Conservation (phyloP, 37 sponge, comb jelly and placozoan genomes). For the Haliclona indistincta region DNA sequence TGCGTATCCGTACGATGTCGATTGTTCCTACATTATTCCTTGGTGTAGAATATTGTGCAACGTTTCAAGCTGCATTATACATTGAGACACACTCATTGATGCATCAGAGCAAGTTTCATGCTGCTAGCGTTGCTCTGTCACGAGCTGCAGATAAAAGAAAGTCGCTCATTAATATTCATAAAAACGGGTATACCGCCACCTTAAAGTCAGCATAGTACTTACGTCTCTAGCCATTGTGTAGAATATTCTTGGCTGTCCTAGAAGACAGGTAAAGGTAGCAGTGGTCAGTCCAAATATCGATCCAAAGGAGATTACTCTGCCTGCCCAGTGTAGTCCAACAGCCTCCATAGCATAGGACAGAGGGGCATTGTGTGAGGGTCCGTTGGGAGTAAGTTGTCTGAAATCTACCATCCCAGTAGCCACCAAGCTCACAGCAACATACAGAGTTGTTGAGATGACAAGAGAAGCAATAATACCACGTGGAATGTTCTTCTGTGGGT, state of each 20-base stretch:
- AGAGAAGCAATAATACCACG: slow-evolving; percentile 22
- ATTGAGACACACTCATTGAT: too few relatives aligned
- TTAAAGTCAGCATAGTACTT: too few relatives aligned
- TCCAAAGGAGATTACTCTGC: slow-evolving; percentile 1
- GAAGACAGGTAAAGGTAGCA: slow-evolving; percentile 6
- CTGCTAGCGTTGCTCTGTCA: too few relatives aligned
- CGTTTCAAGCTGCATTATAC: too few relatives aligned
- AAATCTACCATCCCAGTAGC: slow-evolving; percentile 24
- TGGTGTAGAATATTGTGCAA: too few relatives aligned
- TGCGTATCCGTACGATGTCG: too few relatives aligned
- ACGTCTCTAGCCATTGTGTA: slow-evolving; percentile 16
- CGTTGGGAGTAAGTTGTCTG: background rate
- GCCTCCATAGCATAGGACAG: slow-evolving; percentile 4
- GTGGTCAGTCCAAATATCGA: slow-evolving; percentile 13
- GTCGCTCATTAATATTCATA: too few relatives aligned
- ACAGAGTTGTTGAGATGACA: background rate
- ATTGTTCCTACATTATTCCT: too few relatives aligned
- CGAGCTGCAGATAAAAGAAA: too few relatives aligned
- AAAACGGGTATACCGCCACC: too few relatives aligned
- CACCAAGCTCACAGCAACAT: slow-evolving; percentile 14
- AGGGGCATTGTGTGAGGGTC: slow-evolving; percentile 9
- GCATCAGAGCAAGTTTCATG: too few relatives aligned
- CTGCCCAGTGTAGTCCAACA: slow-evolving; percentile 6
- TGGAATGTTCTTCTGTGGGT: slow-evolving; percentile 18
- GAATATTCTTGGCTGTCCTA: slow-evolving; percentile 16